phyloP scores from a whole-genome alignment of 2,113 vertebrate species.

The Phrynocephalus versicolor region DNA sequence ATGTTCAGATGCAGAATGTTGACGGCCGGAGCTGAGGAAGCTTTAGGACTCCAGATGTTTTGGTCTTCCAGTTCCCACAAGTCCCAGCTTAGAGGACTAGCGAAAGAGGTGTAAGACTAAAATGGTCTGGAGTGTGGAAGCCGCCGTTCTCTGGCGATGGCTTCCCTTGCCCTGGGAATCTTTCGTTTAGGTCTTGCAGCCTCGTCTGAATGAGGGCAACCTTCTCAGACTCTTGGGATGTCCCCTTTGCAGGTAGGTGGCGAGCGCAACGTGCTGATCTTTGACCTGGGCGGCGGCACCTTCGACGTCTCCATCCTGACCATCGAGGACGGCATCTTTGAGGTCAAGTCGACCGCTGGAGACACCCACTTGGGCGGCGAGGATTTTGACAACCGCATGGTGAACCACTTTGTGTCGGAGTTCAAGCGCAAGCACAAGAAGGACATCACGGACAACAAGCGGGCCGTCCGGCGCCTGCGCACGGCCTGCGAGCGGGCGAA shows the following conservation, averaged over 20 bases:
- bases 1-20: too few relatives aligned
- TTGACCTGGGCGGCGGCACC: slow-evolving; percentile 90
- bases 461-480: slow-evolving; percentile 85
- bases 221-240: neutral
- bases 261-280: slow-evolving; percentile 90
- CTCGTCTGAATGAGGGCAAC: neutral
- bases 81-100: too few relatives aligned
- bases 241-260: slow-evolving; percentile 74
- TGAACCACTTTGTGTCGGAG: slow-evolving; percentile 87
- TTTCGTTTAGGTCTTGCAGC: neutral
- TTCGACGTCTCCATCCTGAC: slow-evolving; percentile 92
- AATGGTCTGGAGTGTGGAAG: neutral
- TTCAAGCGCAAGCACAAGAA: slow-evolving; percentile 93
- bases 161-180: neutral
- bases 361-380: slow-evolving; percentile 92
- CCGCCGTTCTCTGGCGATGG: neutral
- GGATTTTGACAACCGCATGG: slow-evolving; percentile 92
- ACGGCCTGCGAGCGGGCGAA: slow-evolving; percentile 90
- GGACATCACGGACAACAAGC: slow-evolving; percentile 88
- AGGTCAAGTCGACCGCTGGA: slow-evolving; percentile 89
- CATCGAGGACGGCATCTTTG: slow-evolving; percentile 93
- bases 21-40: too few relatives aligned
- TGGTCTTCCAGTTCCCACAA: too few relatives aligned
- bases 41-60: too few relatives aligned
- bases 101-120: neutral